Percentiles rank a stretch among this genome's conserved stretches.
phyloP scores from a whole-genome alignment of 2,888 invertebrate genomes.

The Lasioglossum pauxillum region DNA sequence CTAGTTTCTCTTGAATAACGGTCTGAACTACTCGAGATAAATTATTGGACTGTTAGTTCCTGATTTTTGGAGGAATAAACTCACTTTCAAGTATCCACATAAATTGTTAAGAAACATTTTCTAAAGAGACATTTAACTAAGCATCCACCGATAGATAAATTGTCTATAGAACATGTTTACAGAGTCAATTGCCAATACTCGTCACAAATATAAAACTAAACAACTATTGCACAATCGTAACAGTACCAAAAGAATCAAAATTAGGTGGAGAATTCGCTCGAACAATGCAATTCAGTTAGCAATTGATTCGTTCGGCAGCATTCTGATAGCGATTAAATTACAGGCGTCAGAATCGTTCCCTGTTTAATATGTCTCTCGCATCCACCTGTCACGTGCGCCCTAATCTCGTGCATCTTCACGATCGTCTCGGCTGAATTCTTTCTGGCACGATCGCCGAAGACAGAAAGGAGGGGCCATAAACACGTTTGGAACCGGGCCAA shows the following conservation, averaged over 20 bases:
- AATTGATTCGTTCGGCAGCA: background rate
- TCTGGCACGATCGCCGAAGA: slow-evolving; percentile 41
- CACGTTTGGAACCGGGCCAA: slow-evolving; percentile 39
- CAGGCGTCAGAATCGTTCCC: background rate
- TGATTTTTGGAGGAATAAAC: background rate
- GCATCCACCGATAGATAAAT: background rate
- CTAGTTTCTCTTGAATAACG: background rate
- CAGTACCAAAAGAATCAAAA: background rate
- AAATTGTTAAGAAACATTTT: background rate
- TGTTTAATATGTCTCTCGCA: slow-evolving; percentile 13
- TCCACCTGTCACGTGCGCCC: slow-evolving; percentile 38
- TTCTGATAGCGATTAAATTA: background rate
- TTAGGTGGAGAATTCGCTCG: background rate
- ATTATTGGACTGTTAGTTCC: background rate
- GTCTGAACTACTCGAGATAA: background rate
- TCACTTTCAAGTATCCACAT: background rate
- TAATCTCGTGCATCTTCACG: slow-evolving; percentile 39
- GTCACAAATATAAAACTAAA: background rate
- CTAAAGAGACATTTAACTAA: background rate
- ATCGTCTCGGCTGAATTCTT: slow-evolving; percentile 20
- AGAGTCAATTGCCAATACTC: background rate
- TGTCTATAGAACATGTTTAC: background rate
- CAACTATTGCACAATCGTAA: background rate
- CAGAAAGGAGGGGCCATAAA: slow-evolving; percentile 40
- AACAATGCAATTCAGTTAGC: background rate